Percentiles rank a stretch among this genome's conserved stretches.
Conservation (phyloP, 2,888 invertebrate genomes). For the Zele albiditarsus region DNA sequence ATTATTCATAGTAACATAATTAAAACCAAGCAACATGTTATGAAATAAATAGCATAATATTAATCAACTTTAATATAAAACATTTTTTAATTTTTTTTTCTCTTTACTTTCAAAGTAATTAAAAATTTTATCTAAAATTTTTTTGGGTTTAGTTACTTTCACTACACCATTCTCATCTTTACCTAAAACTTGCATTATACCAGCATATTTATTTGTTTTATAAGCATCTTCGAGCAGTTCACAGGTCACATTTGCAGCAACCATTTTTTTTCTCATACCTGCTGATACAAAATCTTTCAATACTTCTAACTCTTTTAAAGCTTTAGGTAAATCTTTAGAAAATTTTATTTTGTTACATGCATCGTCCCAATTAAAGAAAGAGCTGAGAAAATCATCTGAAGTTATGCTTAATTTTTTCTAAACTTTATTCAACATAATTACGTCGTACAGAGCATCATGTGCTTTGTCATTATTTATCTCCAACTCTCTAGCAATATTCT, state of each 20-base stretch:
- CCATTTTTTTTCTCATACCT: slow-evolving; percentile 43
- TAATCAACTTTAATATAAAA: too few species aligned
- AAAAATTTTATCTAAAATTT: slow-evolving; percentile 24
- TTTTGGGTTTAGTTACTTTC: slow-evolving; percentile 42
- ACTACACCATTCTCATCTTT: slow-evolving; percentile 41
- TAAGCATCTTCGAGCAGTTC: slow-evolving; percentile 28
- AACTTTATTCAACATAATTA: slow-evolving; percentile 45
- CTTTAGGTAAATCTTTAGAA: slow-evolving; percentile 3
- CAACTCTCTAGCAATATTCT: slow-evolving; percentile 40
- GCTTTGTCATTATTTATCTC: slow-evolving; percentile 41
- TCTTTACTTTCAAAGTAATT: slow-evolving; percentile 29
- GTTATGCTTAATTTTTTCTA: slow-evolving; percentile 42
- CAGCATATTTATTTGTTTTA: slow-evolving; percentile 21
- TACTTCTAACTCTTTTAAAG: slow-evolving; percentile 17
- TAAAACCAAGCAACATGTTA: neutral
- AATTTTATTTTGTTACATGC: slow-evolving; percentile 15
- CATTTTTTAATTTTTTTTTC: slow-evolving; percentile 24
- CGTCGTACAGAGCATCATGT: slow-evolving; percentile 44
- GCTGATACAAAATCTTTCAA: slow-evolving; percentile 39
- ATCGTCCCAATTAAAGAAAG: slow-evolving; percentile 19
- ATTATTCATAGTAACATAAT: too few species aligned
- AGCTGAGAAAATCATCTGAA: slow-evolving; percentile 31
- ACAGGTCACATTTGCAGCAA: slow-evolving; percentile 39
- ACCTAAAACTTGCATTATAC: slow-evolving; percentile 26
- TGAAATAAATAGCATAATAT: slow-evolving; percentile 14